phyloP scores from a whole-genome alignment of 2,113 vertebrate genomes.

The Heliornis fulica region DNA sequence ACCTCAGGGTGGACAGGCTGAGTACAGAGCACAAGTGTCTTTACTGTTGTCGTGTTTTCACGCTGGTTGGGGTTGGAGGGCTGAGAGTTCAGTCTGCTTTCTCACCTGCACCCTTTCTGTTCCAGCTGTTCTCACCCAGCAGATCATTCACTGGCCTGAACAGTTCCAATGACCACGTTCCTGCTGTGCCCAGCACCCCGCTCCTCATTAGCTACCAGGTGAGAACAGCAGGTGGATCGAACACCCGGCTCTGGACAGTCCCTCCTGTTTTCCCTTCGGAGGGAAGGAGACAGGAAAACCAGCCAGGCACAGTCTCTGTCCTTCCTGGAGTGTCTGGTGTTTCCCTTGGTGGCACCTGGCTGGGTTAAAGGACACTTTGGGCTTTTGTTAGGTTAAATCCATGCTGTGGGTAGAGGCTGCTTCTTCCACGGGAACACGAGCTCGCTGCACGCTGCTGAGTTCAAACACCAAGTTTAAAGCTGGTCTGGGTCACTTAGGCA shows the following conservation, averaged over 20 bases:
- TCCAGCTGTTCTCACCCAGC: slow-evolving; percentile 81
- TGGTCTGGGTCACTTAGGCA: background rate
- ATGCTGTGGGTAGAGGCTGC: background rate
- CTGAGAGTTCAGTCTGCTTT: background rate
- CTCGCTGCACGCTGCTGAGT: background rate
- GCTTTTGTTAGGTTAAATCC: background rate
- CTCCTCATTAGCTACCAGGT: slow-evolving; percentile 89
- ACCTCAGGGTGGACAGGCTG: background rate
- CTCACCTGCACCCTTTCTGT: slow-evolving; percentile 30
- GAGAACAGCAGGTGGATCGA: background rate
- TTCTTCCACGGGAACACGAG: background rate
- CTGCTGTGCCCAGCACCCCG: slow-evolving; percentile 83
- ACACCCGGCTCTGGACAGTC: background rate
- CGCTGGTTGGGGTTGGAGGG: background rate
- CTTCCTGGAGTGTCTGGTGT: background rate
- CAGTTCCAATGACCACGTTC: slow-evolving; percentile 78
- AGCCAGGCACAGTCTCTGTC: background rate
- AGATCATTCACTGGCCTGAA: slow-evolving; percentile 77
- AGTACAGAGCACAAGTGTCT: background rate
- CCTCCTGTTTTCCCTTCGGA: background rate
- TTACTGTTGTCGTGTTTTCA: background rate
- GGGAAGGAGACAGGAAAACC: background rate
- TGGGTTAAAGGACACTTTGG: background rate
- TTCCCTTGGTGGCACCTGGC: background rate
- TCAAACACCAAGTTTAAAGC: background rate